Evolutionary conservation across 1,140 invertebrate species (phyloP), one percentile per base, ranked within the genome.

Genomic region (Bombus sylvicola): DNA sequence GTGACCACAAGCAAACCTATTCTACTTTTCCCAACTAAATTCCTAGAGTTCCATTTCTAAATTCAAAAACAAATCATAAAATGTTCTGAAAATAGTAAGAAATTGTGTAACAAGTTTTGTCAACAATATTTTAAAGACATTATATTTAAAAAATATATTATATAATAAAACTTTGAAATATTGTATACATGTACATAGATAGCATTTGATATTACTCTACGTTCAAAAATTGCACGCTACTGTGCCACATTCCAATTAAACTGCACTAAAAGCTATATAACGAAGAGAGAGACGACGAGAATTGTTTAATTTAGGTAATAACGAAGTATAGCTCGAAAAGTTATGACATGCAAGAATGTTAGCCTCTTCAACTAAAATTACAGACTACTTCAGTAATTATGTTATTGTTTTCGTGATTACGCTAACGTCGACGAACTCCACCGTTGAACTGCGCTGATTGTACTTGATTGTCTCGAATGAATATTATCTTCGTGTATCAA

Each of bases 321-420:
- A 43, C 41, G 15, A 22, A 22, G n/a, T n/a, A 72, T 8, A 28
- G 37, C 25, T 28, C 12, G 28, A 10, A 9, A 3, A 73, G 34
- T 59, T 59, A 34, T 39, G 5, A 2, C 22, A 75, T 15, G 22
- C 3, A 47, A 25, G 39, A 64, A 75, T 43, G 39, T 82, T 64
- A 59, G 8, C 25, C 31, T 25, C 22, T 10, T 18, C 69, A 31
- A n/a, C 13, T 22, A 1, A n/a, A 31, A 62, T 62, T 22, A 37
- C 12, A 47, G 18, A 5, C 10, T 6, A 28, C 41, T 22, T 15
- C 3, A 25, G 37, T 66, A 69, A 78, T 83, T 78, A 43, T 22
- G 22, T 83, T 69, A 77, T 57, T 41, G 39, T 83, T 68, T 68
- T 25, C 31, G 59, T 18, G 41, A 75, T 75, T 39, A 66, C 6